Evolutionary conservation across 2,113 vertebrate genomes (phyloP).

Genomic region (Sebastes schlegelii): DNA sequence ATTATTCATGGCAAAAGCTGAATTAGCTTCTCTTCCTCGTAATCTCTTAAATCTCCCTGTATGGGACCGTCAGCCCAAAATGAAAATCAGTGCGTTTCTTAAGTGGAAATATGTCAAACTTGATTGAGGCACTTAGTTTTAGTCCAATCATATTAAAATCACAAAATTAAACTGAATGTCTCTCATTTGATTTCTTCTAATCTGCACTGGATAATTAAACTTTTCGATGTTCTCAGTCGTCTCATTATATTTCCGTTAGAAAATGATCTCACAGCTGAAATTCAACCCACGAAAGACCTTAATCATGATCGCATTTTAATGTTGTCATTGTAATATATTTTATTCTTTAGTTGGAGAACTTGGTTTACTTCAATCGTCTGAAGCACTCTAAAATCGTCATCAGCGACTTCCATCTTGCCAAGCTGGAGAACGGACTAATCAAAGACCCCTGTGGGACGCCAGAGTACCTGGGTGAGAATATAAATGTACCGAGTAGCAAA

Average conservation of each 20-base stretch:
- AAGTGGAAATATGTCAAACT: not conserved
- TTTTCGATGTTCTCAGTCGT: conserved; percentile 11
- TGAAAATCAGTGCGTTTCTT: not conserved
- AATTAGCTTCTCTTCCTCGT: not conserved
- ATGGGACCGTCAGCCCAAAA: not conserved
- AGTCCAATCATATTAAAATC: not conserved
- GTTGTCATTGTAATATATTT: conserved; percentile 14
- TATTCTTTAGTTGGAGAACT: conserved; percentile 91
- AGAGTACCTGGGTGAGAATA: conserved; percentile 93
- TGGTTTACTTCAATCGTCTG: conserved; percentile 97
- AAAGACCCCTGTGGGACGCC: conserved; percentile 98
- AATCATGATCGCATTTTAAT: not conserved
- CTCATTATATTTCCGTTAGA: conserved; percentile 14
- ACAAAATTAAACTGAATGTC: not conserved
- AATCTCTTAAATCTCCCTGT: not conserved
- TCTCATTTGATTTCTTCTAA: not conserved
- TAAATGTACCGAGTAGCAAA: not conserved
- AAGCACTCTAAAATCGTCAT: conserved; percentile 99
- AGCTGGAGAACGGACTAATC: conserved; percentile 96
- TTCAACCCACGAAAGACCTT: conserved; percentile 8
- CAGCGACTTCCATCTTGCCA: conserved; percentile 98
- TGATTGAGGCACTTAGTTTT: not conserved
- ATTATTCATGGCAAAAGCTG: not conserved
- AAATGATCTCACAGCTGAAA: conserved; percentile 12
- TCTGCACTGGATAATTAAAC: conserved; percentile 3